Percentiles rank a stretch among this genome's conserved stretches.
phyloP scores from a whole-genome alignment of 1,140 invertebrate species.

The Paraescarpia echinospica region DNA sequence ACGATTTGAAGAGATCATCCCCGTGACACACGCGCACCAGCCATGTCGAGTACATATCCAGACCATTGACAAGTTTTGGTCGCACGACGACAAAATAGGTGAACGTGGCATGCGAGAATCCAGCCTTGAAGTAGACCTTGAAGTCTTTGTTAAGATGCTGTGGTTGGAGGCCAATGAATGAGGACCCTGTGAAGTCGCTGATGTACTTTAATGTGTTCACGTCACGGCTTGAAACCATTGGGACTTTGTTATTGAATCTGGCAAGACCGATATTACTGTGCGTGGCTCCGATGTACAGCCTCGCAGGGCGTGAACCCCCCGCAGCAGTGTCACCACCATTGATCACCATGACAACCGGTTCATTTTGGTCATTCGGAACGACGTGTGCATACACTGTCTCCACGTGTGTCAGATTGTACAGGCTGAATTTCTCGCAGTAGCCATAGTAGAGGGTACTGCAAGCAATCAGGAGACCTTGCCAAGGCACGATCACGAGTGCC shows the following conservation, averaged over 20 bases:
- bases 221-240: neutral
- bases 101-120: neutral
- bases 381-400: neutral
- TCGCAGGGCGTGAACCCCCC: neutral
- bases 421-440: neutral
- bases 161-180: neutral
- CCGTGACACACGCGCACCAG: neutral
- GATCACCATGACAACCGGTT: neutral
- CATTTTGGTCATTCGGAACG: neutral
- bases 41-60: neutral
- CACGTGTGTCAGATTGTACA: neutral
- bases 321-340: neutral
- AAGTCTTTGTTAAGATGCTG: neutral
- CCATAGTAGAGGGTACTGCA: slow-evolving; percentile 3
- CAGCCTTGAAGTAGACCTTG: neutral
- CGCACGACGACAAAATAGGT: neutral
- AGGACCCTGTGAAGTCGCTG: neutral
- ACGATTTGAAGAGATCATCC: neutral
- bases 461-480: neutral
- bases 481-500: neutral
- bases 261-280: neutral
- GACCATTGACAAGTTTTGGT: neutral
- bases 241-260: neutral
- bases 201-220: neutral
- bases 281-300: neutral